phyloP scores from a whole-genome alignment of 2,113 vertebrate species.

The Pelecanus crispus region DNA sequence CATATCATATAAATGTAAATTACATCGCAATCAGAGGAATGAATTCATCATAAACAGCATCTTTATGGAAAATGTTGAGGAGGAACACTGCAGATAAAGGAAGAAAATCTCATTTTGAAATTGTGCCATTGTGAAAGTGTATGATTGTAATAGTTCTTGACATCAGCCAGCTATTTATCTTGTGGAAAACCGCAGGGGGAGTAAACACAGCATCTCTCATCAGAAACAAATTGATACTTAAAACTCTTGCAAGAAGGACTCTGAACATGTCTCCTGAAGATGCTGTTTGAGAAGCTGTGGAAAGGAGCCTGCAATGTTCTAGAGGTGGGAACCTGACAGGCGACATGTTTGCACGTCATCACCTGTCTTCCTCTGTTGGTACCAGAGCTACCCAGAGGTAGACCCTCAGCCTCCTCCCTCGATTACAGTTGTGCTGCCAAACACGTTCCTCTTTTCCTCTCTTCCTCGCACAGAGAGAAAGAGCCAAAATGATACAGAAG shows the following conservation, averaged over 20 bases:
- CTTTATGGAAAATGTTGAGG: conserved; percentile 1
- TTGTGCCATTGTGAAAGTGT: background rate
- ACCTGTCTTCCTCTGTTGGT: background rate
- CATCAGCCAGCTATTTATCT: background rate
- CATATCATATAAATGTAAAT: conserved; percentile 35
- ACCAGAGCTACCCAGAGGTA: background rate
- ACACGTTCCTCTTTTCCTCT: background rate
- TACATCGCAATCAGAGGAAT: background rate
- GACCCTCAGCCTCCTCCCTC: background rate
- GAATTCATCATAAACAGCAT: conserved; percentile 22
- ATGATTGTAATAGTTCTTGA: conserved; percentile 34
- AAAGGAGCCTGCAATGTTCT: background rate
- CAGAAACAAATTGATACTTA: background rate
- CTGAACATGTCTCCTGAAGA: background rate
- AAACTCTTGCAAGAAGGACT: background rate
- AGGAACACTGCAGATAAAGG: background rate
- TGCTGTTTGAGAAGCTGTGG: background rate
- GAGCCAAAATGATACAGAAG: background rate
- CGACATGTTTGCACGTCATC: accelerated
- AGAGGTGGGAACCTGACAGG: background rate
- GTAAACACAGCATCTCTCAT: background rate
- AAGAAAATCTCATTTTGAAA: conserved; percentile 45
- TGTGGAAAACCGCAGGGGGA: background rate
- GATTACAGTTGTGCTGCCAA: background rate
- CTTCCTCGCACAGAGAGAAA: background rate